Evolutionary conservation across 2,797 vertebrate species (phyloP), one percentile per base, ranked within the genome.

Genomic region (Mormyrops attenuatus): DNA sequence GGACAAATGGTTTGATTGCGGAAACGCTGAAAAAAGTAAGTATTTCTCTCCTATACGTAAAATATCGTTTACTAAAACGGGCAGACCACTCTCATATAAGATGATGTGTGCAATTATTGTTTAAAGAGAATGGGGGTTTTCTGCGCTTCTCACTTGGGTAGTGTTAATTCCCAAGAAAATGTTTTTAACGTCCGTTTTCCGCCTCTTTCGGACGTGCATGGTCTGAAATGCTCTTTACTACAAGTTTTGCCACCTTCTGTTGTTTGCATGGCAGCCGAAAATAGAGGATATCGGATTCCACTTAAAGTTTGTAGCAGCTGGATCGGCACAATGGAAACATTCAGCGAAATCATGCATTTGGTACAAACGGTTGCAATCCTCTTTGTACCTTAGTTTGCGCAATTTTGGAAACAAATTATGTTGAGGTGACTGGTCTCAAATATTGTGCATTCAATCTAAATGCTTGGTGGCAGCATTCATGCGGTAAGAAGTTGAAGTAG

Each of bases 241-340:
- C 66, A 15, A 34, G 11, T 34, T 69, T 73, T 90, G 92, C 93
- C 53, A 88, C 90, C 41, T 49, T 84, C 88, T 92, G 90, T 90
- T 92, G 94, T 94, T 93, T 95, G 93, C 94, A 94, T 93, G 94
- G 95, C 95, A 95, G 66, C 66, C 66, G 30, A 91, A 92, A 93
- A 90, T 90, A 95, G 94, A 90, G 92, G 94, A 94, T 93, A 73
- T 73, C 66, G 66, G 66, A 38, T 91, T 89, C 89, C 85, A 87
- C n/a, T 55, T 73, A n/a, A 53, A 88, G n/a, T 69, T 63, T 86
- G 63, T 34, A 89, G 17, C 77, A 41, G 77, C 41, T 86, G 47
- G 84, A 91, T 87, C 91, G 88, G 92, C 86, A 88, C 89, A 88
- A 84, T 90, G 30, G 66, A 88, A 41, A 89, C 80, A 49, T 84